A percentile compares a stretch with the other conserved stretches of the same genome.
Conservation (phyloP, 2,113 vertebrate genomes). For the Bettongia penicillata region DNA sequence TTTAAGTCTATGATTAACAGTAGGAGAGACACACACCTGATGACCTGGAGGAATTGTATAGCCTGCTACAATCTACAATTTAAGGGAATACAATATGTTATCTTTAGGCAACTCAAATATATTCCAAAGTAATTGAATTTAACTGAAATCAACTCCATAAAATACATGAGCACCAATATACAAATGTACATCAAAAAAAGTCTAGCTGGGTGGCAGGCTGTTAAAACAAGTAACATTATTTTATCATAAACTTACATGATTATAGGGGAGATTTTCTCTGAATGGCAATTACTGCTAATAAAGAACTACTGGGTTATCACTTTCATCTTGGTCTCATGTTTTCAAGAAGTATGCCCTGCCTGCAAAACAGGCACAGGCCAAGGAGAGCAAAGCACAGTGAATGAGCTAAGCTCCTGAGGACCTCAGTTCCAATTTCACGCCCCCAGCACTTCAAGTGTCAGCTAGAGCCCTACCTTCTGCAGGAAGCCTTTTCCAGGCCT, state of each 20-base stretch:
- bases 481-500: neutral
- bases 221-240: constrained; percentile 26
- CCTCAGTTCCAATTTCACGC: too few species aligned
- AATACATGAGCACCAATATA: constrained; percentile 14
- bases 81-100: neutral
- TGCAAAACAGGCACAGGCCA: too few species aligned
- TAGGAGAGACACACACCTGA: constrained; percentile 98
- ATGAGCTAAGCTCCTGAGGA: too few species aligned
- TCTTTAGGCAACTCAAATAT: constrained; percentile 14
- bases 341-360: neutral
- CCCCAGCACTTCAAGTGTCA: neutral
- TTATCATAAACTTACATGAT: neutral
- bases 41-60: constrained; percentile 95
- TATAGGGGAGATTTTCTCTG: too few species aligned
- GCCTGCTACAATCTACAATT: constrained; percentile 88
- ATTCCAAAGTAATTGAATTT: neutral
- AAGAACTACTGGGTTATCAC: neutral
- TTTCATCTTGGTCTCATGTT: neutral
- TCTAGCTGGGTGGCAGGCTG: constrained; percentile 19
- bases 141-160: neutral
- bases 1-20: constrained; percentile 94
- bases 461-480: neutral
- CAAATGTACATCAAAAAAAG: neutral
- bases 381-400: too few species aligned
- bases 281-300: neutral